A percentile compares a stretch with the other conserved stretches of the same genome.
Conservation (phyloP, 1,140 invertebrate genomes). For the Zaprionus ornatus region DNA sequence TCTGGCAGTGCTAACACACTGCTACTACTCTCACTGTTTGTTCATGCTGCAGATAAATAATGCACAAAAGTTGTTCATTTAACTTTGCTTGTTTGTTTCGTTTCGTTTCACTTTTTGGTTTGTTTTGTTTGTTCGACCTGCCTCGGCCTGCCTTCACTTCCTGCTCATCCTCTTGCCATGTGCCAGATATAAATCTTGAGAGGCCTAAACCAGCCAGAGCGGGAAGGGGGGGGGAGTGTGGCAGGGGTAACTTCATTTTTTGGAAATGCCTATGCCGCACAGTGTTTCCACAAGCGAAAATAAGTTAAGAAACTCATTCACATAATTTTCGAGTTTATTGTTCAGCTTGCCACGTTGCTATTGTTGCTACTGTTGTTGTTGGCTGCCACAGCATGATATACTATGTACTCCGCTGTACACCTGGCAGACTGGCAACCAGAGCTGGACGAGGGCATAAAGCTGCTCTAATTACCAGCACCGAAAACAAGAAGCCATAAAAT, state of each 20-base stretch:
- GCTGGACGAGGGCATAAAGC: constrained; percentile 62
- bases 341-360: constrained; percentile 36
- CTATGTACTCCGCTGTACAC: constrained; percentile 31
- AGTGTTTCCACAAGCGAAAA: constrained; percentile 46
- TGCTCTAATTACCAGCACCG: constrained; percentile 70
- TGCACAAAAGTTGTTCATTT: constrained; percentile 82
- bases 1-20: constrained; percentile 11
- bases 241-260: constrained; percentile 24
- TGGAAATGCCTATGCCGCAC: constrained; percentile 1
- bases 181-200: constrained; percentile 78
- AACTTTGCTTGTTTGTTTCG: constrained; percentile 78
- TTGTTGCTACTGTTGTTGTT: constrained; percentile 27
- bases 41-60: constrained; percentile 75
- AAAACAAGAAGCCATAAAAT: constrained; percentile 69
- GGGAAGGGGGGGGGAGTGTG: not conserved
- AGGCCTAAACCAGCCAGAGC: constrained; percentile 21
- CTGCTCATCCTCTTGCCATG: constrained; percentile 58
- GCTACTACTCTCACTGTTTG: constrained; percentile 33
- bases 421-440: constrained; percentile 34
- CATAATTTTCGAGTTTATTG: constrained; percentile 82
- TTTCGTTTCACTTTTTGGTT: constrained; percentile 49
- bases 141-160: constrained; percentile 9
- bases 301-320: constrained; percentile 82
- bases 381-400: constrained; percentile 45
- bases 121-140: constrained; percentile 54